Conservation (phyloP, 2,888 invertebrate species). For the Argyra leucocephala region DNA sequence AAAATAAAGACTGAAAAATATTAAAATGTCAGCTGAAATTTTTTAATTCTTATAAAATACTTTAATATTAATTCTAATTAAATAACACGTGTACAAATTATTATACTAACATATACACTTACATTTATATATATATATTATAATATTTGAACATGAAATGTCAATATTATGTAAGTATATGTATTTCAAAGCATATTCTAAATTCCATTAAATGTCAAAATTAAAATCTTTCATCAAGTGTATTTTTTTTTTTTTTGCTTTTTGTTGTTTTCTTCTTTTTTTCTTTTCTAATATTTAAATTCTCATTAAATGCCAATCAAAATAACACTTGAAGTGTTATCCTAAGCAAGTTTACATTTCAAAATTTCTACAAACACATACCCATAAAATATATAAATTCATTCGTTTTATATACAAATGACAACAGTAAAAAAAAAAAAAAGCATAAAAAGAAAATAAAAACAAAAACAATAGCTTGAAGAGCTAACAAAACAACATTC, state of each 20-base stretch:
- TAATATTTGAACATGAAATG: too few species aligned
- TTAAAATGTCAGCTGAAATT: too few species aligned
- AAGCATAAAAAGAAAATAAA: neutral
- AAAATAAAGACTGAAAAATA: too few species aligned
- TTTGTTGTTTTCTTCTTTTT: neutral
- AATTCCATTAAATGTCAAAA: slow-evolving; percentile 2
- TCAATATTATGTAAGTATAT: too few species aligned
- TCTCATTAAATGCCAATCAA: slow-evolving; percentile 4
- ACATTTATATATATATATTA: too few species aligned
- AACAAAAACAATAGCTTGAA: neutral
- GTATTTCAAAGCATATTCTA: too few species aligned
- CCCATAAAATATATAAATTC: neutral
- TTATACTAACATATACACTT: too few species aligned
- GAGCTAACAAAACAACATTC: neutral
- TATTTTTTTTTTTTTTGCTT: neutral
- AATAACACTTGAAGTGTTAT: neutral
- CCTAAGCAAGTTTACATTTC: slow-evolving; percentile 3
- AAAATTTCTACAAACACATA: neutral
- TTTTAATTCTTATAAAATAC: too few species aligned
- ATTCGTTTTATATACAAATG: neutral
- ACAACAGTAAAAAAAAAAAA: neutral
- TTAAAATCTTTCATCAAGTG: neutral
- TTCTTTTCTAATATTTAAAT: neutral
- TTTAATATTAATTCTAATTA: too few species aligned
- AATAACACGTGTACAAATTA: too few species aligned